These are phyloP conservation scores for Panzeria rudis DNA, from an alignment of 2,888 invertebrate genomes.

Conservation along the genomic window DNA sequence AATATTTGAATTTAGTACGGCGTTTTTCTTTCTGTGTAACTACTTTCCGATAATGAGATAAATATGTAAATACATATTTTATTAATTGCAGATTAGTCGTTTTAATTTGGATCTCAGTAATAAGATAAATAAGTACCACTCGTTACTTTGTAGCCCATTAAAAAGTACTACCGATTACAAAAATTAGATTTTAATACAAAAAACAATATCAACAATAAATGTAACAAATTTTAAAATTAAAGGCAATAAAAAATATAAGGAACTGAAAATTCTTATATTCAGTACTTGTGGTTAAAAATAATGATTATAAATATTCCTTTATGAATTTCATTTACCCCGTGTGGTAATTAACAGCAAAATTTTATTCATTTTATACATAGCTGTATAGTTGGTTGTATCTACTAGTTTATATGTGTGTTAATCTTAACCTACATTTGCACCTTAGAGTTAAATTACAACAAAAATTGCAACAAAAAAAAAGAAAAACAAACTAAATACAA, in stretches of 20 bases:
- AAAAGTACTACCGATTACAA: too few species aligned
- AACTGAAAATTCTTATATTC: conserved; percentile 20
- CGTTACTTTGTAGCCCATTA: too few species aligned
- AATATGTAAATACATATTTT: too few species aligned
- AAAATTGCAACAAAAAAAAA: conserved; percentile 42
- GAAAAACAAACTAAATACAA: conserved; percentile 33
- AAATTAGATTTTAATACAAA: too few species aligned
- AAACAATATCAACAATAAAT: not conserved
- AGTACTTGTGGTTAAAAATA: conserved; percentile 18
- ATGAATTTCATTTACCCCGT: conserved; percentile 56
- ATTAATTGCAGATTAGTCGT: too few species aligned
- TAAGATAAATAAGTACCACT: too few species aligned
- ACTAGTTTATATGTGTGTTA: conserved; percentile 25
- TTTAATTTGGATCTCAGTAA: too few species aligned
- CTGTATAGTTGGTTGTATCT: conserved; percentile 26
- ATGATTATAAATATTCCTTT: conserved; percentile 21
- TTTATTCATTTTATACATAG: conserved; percentile 57
- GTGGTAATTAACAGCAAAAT: conserved; percentile 36
- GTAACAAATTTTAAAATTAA: not conserved
- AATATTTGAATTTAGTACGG: too few species aligned
- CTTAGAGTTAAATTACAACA: conserved; percentile 65
- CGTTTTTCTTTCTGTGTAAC: too few species aligned
- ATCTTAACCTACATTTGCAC: conserved; percentile 72
- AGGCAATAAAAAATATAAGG: not conserved
- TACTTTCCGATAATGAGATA: too few species aligned